These are phyloP conservation scores for Acanthaster planci DNA, from an alignment of 35 echinoderm and acorn worm species.

Conservation along the genomic window DNA sequence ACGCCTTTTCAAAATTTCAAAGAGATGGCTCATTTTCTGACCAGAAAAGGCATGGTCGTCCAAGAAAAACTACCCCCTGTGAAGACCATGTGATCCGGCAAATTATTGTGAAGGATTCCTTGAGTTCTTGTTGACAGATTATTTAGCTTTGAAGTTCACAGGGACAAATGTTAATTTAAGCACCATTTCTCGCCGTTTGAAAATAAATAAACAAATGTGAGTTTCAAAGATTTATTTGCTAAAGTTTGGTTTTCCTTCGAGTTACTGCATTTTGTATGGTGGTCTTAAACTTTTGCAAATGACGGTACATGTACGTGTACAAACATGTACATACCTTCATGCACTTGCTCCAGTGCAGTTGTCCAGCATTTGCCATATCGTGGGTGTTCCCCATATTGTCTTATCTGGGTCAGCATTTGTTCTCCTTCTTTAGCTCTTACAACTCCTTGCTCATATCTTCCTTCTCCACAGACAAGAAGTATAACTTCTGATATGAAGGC, in stretches of 20 bases:
- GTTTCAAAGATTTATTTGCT: no score
- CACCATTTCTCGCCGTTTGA: not conserved
- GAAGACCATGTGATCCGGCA: no score
- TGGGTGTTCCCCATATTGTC: constrained; percentile 65
- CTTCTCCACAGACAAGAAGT: not conserved
- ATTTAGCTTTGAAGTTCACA: not conserved
- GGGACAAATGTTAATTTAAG: not conserved
- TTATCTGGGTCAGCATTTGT: constrained; percentile 47
- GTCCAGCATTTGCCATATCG: constrained; percentile 86
- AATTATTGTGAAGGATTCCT: no score
- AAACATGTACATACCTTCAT: not conserved
- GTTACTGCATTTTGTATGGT: no score
- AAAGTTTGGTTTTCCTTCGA: no score
- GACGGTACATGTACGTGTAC: not conserved
- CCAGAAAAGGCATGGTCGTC: no score
- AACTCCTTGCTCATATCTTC: not conserved
- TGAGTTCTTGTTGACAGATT: no score
- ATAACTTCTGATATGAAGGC: no score
- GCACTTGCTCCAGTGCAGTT: constrained; percentile 38
- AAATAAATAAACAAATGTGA: not conserved
- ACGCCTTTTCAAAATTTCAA: no score
- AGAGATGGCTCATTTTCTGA: no score
- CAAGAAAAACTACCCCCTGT: no score
- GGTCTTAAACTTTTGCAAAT: no score
- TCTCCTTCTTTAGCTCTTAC: constrained; percentile 47